A percentile compares a stretch with the other conserved stretches of the same genome.
These are phyloP conservation scores for Leucoptera coffeella DNA, from an alignment of 2,888 invertebrate genomes.

Conservation along the genomic window DNA sequence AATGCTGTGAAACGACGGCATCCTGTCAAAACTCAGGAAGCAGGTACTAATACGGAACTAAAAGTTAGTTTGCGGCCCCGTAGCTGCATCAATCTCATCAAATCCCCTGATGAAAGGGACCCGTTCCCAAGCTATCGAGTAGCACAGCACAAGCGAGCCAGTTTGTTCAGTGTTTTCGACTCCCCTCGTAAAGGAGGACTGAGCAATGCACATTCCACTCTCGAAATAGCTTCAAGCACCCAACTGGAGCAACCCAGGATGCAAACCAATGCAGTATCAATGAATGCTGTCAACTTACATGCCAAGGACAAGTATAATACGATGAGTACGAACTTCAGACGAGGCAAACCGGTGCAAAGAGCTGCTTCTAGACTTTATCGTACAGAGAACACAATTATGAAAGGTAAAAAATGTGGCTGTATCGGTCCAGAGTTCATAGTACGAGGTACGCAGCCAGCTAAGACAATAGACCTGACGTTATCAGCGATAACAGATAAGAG, in stretches of 20 bases:
- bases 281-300: conserved; percentile 16
- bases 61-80: conserved; percentile 35
- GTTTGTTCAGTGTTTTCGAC: conserved; percentile 29
- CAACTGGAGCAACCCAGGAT: conserved; percentile 25
- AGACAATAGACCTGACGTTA: conserved; percentile 56
- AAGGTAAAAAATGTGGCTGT: conserved; percentile 40
- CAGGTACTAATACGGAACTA: conserved; percentile 46
- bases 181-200: conserved; percentile 29
- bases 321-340: conserved; percentile 19
- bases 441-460: conserved; percentile 59
- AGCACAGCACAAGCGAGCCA: conserved; percentile 19
- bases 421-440: conserved; percentile 72
- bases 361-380: conserved; percentile 66
- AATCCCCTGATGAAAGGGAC: conserved; percentile 44
- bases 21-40: conserved; percentile 24
- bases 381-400: conserved; percentile 34
- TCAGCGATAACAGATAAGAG: conserved; percentile 42
- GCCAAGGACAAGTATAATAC: conserved; percentile 13
- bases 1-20: conserved; percentile 12
- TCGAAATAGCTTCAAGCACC: conserved; percentile 39
- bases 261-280: conserved; percentile 21
- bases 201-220: conserved; percentile 37
- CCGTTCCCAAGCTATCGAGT: conserved; percentile 37
- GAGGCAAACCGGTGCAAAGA: conserved; percentile 64
- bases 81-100: conserved; percentile 23